Evolutionary conservation across 2,888 invertebrate species (phyloP).

Genomic region (Notodonta ziczac): DNA sequence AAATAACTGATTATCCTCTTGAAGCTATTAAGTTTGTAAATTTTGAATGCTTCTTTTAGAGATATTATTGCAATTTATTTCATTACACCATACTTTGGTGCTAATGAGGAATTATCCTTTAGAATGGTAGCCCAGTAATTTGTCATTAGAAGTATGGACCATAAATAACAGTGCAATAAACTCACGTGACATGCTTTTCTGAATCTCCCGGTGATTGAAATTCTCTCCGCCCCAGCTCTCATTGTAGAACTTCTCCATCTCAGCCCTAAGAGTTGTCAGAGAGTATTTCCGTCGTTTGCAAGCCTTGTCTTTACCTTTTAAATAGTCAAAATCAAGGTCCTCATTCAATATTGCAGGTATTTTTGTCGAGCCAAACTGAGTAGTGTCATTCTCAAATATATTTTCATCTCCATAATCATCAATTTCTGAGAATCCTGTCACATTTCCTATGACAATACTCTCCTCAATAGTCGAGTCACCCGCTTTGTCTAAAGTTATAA

Average conservation of each 20-base stretch:
- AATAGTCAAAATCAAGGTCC: conserved; percentile 75
- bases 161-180: conserved; percentile 18
- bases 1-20: too few relatives aligned
- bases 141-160: neutral
- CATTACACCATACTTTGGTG: neutral
- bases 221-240: conserved; percentile 87
- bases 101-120: neutral
- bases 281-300: conserved; percentile 67
- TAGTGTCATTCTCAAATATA: conserved; percentile 37
- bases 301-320: conserved; percentile 68
- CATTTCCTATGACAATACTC: conserved; percentile 73
- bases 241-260: conserved; percentile 87
- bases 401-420: conserved; percentile 51
- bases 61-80: neutral
- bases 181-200: conserved; percentile 88
- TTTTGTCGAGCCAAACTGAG: conserved; percentile 72
- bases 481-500: conserved; percentile 36
- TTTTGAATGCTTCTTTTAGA: neutral
- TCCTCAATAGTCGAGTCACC: conserved; percentile 56
- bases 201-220: conserved; percentile 83
- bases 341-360: conserved; percentile 74
- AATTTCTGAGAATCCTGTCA: conserved; percentile 63
- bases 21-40: too few relatives aligned
- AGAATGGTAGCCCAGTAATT: neutral
- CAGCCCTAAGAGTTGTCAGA: conserved; percentile 69